A percentile compares a stretch with the other conserved stretches of the same genome.
phyloP scores from a whole-genome alignment of 2,113 vertebrate genomes.

The Chunga burmeisteri region DNA sequence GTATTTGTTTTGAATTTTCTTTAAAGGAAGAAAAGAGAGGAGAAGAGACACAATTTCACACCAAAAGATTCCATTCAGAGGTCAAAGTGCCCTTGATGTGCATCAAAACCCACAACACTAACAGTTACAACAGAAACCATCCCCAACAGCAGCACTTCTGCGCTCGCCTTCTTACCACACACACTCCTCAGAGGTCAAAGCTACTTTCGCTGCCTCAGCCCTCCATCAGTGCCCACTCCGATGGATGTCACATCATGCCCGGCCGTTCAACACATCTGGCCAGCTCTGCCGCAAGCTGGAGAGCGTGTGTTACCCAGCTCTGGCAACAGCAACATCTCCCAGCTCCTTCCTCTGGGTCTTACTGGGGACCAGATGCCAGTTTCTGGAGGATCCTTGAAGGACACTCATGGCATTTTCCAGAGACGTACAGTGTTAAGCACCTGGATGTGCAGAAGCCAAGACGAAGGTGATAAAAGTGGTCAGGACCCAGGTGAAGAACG shows the following conservation, averaged over 20 bases:
- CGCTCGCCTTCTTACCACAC: background rate
- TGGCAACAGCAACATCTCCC: background rate
- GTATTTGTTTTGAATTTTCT: constrained; percentile 43
- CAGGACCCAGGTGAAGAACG: background rate
- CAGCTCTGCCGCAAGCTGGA: background rate
- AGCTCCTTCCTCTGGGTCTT: background rate
- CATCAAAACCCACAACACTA: constrained; percentile 10
- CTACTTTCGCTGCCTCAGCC: background rate
- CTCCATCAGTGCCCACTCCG: background rate
- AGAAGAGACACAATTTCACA: constrained; percentile 19
- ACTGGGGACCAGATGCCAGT: background rate
- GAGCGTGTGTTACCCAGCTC: fast-evolving
- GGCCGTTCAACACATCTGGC: background rate
- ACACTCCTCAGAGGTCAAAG: background rate
- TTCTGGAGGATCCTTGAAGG: background rate
- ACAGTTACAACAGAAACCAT: background rate
- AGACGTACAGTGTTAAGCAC: background rate
- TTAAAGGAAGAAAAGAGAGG: background rate
- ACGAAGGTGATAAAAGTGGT: background rate
- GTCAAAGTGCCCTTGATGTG: constrained; percentile 11
- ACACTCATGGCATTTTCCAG: background rate
- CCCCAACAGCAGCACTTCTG: background rate
- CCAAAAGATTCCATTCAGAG: constrained; percentile 13
- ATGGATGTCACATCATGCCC: background rate
- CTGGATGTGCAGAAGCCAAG: background rate